A percentile compares a stretch with the other conserved stretches of the same genome.
phyloP scores from a whole-genome alignment of 1,140 invertebrate species.

The Drosophila pectinifera region DNA sequence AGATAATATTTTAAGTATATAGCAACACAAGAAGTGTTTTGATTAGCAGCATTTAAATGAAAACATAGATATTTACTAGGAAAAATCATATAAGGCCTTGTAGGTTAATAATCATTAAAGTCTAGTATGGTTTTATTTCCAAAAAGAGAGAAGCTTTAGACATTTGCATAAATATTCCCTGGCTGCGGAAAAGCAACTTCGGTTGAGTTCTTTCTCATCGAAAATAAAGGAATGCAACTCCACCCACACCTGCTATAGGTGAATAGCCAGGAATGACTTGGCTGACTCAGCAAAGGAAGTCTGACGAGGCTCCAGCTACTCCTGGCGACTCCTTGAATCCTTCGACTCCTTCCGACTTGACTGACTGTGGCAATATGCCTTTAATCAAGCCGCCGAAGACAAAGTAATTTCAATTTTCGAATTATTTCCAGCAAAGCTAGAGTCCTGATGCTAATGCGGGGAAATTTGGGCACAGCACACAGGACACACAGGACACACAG shows the following conservation, averaged over 20 bases:
- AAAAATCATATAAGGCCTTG: too few species aligned
- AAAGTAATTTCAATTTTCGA: constrained; percentile 79
- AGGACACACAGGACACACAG: constrained; percentile 6
- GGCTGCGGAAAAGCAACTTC: constrained; percentile 1
- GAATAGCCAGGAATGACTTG: neutral
- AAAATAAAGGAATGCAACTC: too few species aligned
- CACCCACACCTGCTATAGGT: neutral
- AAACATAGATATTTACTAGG: too few species aligned
- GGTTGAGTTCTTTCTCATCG: neutral
- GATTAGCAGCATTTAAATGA: too few species aligned
- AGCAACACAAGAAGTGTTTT: too few species aligned
- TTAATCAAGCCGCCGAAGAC: constrained; percentile 72
- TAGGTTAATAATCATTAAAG: too few species aligned
- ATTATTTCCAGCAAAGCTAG: constrained; percentile 73
- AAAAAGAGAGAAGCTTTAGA: too few species aligned
- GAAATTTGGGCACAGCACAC: constrained; percentile 11
- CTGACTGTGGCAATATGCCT: constrained; percentile 96
- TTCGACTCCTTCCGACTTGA: constrained; percentile 13
- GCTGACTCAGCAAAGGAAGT: constrained; percentile 36
- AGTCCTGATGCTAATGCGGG: constrained; percentile 29
- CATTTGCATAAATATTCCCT: neutral
- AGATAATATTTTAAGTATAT: too few species aligned
- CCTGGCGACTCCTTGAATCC: neutral
- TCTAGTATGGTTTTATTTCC: too few species aligned
- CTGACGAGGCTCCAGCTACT: too few species aligned